Conservation (phyloP, 2,113 vertebrate species). For the Cyanoliseus patagonus region DNA sequence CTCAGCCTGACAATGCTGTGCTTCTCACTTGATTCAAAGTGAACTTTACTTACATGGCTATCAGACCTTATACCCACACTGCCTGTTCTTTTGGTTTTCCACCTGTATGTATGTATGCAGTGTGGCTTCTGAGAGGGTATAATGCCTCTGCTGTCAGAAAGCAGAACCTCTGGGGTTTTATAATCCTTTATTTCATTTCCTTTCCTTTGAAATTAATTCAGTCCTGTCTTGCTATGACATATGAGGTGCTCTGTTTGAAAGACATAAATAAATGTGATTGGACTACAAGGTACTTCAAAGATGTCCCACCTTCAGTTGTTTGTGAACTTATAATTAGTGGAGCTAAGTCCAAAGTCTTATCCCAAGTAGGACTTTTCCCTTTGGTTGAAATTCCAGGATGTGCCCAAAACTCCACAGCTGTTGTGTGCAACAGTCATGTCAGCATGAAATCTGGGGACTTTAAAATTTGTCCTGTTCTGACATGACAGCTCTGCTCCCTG, state of each 20-base stretch:
- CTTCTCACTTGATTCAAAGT: neutral
- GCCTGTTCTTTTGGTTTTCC: neutral
- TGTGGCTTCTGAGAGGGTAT: neutral
- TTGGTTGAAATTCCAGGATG: neutral
- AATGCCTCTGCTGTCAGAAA: neutral
- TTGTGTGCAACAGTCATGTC: neutral
- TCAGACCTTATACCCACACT: neutral
- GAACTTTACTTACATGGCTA: neutral
- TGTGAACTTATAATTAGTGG: neutral
- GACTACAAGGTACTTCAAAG: neutral
- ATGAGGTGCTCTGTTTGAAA: neutral
- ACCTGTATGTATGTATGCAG: neutral
- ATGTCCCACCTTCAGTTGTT: neutral
- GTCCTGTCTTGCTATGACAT: neutral
- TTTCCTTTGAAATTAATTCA: slow-evolving; percentile 21
- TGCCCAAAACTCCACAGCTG: neutral
- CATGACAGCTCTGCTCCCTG: neutral
- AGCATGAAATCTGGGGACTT: neutral
- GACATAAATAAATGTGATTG: neutral
- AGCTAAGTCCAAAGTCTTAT: neutral
- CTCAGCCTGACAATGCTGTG: neutral
- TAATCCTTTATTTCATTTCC: neutral
- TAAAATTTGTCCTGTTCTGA: neutral
- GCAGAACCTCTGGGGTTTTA: neutral
- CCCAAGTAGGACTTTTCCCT: neutral